Percentiles rank a stretch among this genome's conserved stretches.
Conservation (phyloP, 2,888 invertebrate species). For the Gibbula magus region DNA sequence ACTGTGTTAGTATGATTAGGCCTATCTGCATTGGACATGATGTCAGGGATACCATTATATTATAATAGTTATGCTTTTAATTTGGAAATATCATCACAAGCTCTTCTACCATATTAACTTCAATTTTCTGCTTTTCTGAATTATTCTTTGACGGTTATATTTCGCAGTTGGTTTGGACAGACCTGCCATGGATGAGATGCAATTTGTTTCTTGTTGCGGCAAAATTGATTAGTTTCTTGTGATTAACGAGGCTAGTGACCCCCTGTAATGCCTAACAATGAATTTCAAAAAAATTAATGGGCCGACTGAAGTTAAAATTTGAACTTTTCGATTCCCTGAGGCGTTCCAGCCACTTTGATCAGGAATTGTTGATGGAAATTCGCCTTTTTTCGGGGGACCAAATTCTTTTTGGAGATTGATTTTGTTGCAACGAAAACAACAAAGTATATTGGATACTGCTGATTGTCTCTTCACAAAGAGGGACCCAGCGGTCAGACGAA, state of each 20-base stretch:
- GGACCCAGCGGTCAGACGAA: too few species aligned
- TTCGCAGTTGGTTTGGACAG: not conserved
- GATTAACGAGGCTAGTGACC: not conserved
- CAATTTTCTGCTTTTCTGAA: not conserved
- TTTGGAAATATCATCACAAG: not conserved
- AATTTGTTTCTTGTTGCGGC: conserved; percentile 11
- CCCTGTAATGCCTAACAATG: not conserved
- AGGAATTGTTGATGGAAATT: too few species aligned
- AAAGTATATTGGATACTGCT: too few species aligned
- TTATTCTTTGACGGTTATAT: not conserved
- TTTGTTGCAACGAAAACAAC: too few species aligned
- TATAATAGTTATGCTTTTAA: not conserved
- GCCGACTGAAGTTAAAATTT: not conserved
- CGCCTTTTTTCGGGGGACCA: too few species aligned
- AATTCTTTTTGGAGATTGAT: too few species aligned
- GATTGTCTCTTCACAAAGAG: too few species aligned
- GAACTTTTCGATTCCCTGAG: too few species aligned
- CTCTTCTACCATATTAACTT: not conserved
- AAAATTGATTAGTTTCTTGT: not conserved
- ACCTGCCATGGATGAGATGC: not conserved
- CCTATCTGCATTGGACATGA: not conserved
- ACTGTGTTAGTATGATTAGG: not conserved
- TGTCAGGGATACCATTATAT: not conserved
- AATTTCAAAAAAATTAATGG: not conserved
- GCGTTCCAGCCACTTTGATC: too few species aligned